Evolutionary conservation across 2,113 vertebrate species (phyloP), one percentile per base, ranked within the genome.

Genomic region (Todiramphus chloris): DNA sequence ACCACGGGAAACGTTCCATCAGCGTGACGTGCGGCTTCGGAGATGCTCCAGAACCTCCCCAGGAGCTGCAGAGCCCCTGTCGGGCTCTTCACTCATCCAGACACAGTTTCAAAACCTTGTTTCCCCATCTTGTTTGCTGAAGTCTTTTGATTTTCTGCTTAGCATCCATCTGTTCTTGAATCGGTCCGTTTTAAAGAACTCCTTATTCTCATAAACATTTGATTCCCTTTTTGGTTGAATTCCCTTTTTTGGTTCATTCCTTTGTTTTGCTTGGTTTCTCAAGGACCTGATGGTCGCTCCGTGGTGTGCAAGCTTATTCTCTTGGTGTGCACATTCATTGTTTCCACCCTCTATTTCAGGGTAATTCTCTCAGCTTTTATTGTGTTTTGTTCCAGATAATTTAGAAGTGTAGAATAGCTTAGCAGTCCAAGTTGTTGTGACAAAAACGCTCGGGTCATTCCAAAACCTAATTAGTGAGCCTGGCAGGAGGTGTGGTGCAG

Each of bases 311-410:
- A 5, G 9, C 55, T 93, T 7, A 31, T 75, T 78, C 19, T 67
- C 39, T 69, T n/a, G 55, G 30, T 16, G 44, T 35, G 44, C 44
- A 18, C 58, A 43, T 77, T 51, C 37, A 28, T 74, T 44, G 7
- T 18, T 89, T 86, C 83, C 39, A 48, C 48, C n/a, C 13, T 4
- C 4, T 25, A 33, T 88, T 92, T 83, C 53, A 72, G 41, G 16
- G 27, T 51, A 43, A 23, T 70, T 66, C 31, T n/a, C 67, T 74
- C 60, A 53, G 13, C 1, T 53, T 96, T 90, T 68, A 64, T 69
- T 92, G 67, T 66, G 39, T 81, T 86, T 94, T 53, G 55, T 89
- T 86, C 53, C 72, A 87, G 93, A 58, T 90, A 88, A 83, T 96
- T 85, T 85, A 85, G 30, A 78, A 82, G 30, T 10, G 19, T 75